Base-by-base conservation (phyloP, 1,140 invertebrate species). In the Gonioctena quinquepunctata region DNA sequence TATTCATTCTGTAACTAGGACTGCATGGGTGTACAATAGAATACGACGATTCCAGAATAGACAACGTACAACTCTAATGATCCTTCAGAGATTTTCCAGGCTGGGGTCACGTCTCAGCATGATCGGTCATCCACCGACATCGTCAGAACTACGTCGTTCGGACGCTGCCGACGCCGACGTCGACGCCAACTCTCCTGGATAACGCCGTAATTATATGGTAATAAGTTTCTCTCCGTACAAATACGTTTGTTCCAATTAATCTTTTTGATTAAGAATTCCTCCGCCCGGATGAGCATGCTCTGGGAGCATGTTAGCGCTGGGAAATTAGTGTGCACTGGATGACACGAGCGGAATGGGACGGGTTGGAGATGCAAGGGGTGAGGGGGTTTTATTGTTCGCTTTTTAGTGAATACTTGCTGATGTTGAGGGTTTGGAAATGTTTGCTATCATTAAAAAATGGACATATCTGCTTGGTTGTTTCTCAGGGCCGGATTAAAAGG, bases 181-280 rank as follows among this genome's bases (percentile, higher is more conserved):
- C 19, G 54, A 21, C 54, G 54, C 16, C 54, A 13, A 25, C 21
- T 11, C 22, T 16, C 21, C 54, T 13, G 19, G 54, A 57, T 57
- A 57, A 57, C n/a, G 54, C 13, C 28, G 28, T 57, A 57, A 57
- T 57, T 57, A 57, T 57, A 57, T 57, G 54, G 21, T 57, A 57
- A 57, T 57, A 57, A n/a, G 54, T 57, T 21, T 21, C 11, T 13
- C 54, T 13, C 13, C 54, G 54, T 54, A 57, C 54, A 57, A 13
- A 57, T 57, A 21, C 25, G 54, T 25, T 57, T 25, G 21, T 5
- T 23, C 25, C 25, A 57, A 57, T 57, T 13, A 23, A 23, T 57
- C 22, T 23, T 57, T 57, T 57, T 22, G 25, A 57, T 57, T 57
- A 57, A 57, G 54, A 11, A 57, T 23, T 23, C 25, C 25, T 25